phyloP scores from a whole-genome alignment of 1,140 invertebrate species.

The Heliconius congener region DNA sequence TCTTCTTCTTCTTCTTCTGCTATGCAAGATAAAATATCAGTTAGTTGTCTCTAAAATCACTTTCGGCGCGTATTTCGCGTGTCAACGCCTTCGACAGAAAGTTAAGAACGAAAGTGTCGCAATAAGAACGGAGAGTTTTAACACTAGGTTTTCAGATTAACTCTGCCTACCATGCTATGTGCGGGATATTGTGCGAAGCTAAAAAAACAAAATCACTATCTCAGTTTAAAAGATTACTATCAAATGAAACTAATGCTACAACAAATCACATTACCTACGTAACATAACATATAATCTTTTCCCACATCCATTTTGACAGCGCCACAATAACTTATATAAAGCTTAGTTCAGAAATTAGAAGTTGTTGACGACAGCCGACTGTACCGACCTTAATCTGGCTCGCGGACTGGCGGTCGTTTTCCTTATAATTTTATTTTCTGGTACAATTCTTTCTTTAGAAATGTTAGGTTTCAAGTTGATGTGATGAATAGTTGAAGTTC shows the following conservation, averaged over 20 bases:
- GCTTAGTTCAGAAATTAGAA: slow-evolving; percentile 45
- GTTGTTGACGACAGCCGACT: slow-evolving; percentile 34
- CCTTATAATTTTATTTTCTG: slow-evolving; percentile 27
- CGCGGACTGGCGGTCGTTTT: neutral
- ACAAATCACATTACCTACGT: slow-evolving; percentile 27
- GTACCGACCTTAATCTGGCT: slow-evolving; percentile 38
- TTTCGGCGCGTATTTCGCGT: too few relatives aligned
- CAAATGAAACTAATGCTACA: neutral
- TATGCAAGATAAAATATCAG: too few relatives aligned
- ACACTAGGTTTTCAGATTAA: too few relatives aligned
- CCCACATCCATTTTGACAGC: slow-evolving; percentile 29
- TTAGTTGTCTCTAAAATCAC: too few relatives aligned
- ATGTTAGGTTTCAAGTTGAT: neutral
- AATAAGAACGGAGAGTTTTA: too few relatives aligned
- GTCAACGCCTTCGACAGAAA: too few relatives aligned
- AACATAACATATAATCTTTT: slow-evolving; percentile 28
- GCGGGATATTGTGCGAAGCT: too few relatives aligned
- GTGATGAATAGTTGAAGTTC: neutral
- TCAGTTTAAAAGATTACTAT: neutral
- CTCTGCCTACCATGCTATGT: too few relatives aligned
- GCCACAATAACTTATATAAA: slow-evolving; percentile 36
- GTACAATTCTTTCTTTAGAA: neutral
- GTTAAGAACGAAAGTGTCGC: too few relatives aligned
- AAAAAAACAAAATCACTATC: too few relatives aligned
- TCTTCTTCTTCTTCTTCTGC: too few relatives aligned